These are phyloP conservation scores for Lepisosteus oculatus DNA, from an alignment of 2,113 vertebrate species.

Conservation along the genomic window DNA sequence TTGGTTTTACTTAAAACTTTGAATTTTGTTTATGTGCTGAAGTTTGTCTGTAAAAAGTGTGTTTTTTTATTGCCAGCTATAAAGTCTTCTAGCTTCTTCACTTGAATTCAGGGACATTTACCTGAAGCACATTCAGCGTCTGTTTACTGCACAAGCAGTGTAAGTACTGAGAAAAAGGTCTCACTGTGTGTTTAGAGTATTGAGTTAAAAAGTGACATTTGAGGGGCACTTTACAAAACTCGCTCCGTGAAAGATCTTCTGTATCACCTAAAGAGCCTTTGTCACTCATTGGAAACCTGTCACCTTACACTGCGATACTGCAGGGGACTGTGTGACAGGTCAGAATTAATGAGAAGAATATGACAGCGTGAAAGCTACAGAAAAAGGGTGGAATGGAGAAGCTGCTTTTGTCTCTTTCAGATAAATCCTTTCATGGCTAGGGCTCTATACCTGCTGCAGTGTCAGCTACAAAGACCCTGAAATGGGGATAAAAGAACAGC, in stretches of 20 bases:
- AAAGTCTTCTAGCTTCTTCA: neutral
- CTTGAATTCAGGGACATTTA: constrained; percentile 40
- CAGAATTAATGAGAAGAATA: constrained; percentile 60
- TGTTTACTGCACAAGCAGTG: constrained; percentile 35
- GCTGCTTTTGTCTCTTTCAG: constrained; percentile 47
- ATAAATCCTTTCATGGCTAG: constrained; percentile 44
- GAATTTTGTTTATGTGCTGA: neutral
- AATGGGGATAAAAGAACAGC: neutral
- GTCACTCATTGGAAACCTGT: constrained; percentile 52
- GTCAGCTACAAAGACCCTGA: neutral
- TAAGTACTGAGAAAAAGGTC: constrained; percentile 13
- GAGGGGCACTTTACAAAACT: constrained; percentile 65
- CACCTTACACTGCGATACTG: constrained; percentile 54
- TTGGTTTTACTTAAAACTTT: too few relatives aligned
- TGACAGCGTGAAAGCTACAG: constrained; percentile 36
- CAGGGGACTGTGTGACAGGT: constrained; percentile 45
- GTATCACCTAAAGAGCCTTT: constrained; percentile 64
- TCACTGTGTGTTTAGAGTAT: constrained; percentile 7
- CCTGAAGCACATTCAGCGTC: constrained; percentile 19
- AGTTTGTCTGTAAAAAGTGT: neutral
- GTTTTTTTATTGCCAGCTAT: neutral
- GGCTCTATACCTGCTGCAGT: constrained; percentile 7
- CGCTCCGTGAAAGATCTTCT: constrained; percentile 59
- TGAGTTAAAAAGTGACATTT: constrained; percentile 66
- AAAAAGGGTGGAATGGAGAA: constrained; percentile 45